Base-by-base conservation (phyloP, 2,888 invertebrate species). In the Ischnura elegans region DNA sequence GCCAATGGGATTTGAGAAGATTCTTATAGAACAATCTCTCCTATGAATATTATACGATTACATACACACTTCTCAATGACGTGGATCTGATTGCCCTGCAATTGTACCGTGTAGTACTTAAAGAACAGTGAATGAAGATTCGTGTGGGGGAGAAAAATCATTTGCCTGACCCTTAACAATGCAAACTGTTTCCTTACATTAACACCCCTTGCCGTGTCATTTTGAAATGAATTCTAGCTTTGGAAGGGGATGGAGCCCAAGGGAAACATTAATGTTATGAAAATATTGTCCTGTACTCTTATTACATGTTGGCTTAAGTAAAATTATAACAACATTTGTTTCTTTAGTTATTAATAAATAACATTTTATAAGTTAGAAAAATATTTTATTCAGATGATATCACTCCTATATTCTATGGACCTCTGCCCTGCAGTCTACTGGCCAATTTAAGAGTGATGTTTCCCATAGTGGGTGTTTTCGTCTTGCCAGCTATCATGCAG, bases 21-120 rank as follows among this genome's bases (percentile, higher is more conserved):
- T 99, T 94, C 98, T 99, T 98, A 97, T 99, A 94, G 99, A 99
- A 96, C 99, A 99, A 96, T 99, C 99, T 2, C 97, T 99, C 93
- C 98, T 99, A 95, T 99, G 98, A 97, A 96, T 87, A 43, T 55
- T 3, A 36, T 76, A 36, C 16, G 36, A 13, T 76, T 36, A 13
- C 29, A 36, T 76, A 10, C 76, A 36, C 76, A 36, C 25, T 76
- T 29, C 76, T 36, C 29, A 36, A 16, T 10, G 36, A 76, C 29
- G 10, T 76, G 76, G 13, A 76, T 76, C 6, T 76, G 29, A 66
- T 29, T 66, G 29, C 36, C 29, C 76, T 25, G 25, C 36, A 36
- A 36, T 36, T 76, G 13, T 76, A 36, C 36, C 10, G 76, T 16
- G 25, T 36, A 36, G 76, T 76, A 76, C 76, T 76, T 76, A 76